Conservation (phyloP, 2,888 invertebrate species). For the Metellina segmentata region DNA sequence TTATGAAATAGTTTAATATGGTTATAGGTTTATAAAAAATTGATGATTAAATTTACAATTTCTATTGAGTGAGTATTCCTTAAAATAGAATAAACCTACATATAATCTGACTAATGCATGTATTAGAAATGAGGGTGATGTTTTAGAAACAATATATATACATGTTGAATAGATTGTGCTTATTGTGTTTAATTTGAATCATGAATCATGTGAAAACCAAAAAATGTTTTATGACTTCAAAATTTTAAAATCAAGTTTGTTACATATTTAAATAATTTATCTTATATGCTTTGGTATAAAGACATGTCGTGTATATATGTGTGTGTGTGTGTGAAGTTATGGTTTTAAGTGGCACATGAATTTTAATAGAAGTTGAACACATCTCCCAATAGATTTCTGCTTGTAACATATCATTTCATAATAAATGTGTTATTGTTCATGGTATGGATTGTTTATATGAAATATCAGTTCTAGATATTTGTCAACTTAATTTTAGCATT, state of each 20-base stretch:
- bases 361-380: slow-evolving; percentile 70
- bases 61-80: too few relatives aligned
- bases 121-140: background rate
- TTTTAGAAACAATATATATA: background rate
- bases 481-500: too few relatives aligned
- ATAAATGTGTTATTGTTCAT: slow-evolving; percentile 70
- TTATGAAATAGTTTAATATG: too few relatives aligned
- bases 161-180: background rate
- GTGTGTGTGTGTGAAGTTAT: slow-evolving; percentile 25
- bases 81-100: too few relatives aligned
- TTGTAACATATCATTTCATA: slow-evolving; percentile 74
- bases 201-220: slow-evolving; percentile 17
- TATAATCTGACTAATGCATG: background rate
- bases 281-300: slow-evolving; percentile 18
- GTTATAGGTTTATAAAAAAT: too few relatives aligned
- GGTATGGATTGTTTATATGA: background rate
- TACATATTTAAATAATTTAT: slow-evolving; percentile 46
- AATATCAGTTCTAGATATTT: too few relatives aligned
- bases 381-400: slow-evolving; percentile 63
- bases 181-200: background rate
- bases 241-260: slow-evolving; percentile 28
- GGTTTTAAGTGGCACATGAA: slow-evolving; percentile 63
- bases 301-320: slow-evolving; percentile 44
- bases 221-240: slow-evolving; percentile 40
- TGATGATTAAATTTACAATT: too few relatives aligned